Evolutionary conservation across 2,113 vertebrate species (phyloP).

Genomic region (Serinus canaria): DNA sequence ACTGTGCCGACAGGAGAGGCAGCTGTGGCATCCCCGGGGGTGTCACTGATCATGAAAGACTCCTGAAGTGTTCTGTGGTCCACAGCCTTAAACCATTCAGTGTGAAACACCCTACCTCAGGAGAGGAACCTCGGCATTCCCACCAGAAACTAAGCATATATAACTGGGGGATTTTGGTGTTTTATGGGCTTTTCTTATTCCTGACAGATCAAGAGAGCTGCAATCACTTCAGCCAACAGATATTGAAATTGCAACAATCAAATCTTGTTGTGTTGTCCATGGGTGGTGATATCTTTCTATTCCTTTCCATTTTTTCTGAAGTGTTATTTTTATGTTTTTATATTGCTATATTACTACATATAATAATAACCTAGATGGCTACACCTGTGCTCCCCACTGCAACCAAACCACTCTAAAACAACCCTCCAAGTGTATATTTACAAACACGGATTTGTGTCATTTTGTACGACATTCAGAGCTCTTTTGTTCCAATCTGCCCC

Average conservation of each 20-base stretch:
- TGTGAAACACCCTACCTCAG: not conserved
- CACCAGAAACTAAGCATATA: not conserved
- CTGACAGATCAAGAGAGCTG: not conserved
- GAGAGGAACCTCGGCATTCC: not conserved
- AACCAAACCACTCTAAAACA: not conserved
- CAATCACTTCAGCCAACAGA: not conserved
- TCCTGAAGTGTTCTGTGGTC: not conserved
- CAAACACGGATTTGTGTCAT: rapidly evolving
- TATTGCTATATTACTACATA: not conserved
- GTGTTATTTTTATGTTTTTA: not conserved
- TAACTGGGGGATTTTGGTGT: not conserved
- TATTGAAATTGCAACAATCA: not conserved
- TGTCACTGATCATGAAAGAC: not conserved
- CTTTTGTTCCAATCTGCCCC: not conserved
- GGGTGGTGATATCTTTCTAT: not conserved
- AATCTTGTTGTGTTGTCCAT: not conserved
- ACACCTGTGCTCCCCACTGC: not conserved
- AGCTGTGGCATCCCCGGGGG: not conserved
- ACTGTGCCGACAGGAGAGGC: not conserved
- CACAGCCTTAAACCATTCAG: not conserved
- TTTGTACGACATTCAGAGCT: not conserved
- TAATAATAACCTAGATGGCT: not conserved
- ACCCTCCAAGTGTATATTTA: not conserved
- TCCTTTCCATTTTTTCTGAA: not conserved
- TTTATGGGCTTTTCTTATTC: not conserved